Conservation (phyloP, 2,888 invertebrate genomes). For the Yponomeuta plumbellus region DNA sequence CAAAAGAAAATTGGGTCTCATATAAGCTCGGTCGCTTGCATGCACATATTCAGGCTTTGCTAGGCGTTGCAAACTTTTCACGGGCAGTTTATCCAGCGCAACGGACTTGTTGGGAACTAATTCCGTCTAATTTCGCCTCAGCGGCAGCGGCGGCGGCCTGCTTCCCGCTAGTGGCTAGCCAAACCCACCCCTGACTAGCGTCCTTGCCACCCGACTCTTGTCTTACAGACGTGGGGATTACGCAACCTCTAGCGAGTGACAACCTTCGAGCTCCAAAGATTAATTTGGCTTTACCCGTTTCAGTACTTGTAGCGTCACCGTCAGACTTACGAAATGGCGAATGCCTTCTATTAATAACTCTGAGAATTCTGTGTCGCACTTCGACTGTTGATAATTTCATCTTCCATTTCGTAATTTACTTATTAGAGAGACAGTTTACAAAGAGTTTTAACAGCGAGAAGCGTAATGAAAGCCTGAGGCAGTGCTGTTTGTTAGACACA, state of each 20-base stretch:
- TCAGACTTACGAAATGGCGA: background rate
- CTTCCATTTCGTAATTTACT: conserved; percentile 20
- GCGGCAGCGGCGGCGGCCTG: conserved; percentile 28
- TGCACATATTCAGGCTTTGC: background rate
- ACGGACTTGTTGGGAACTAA: conserved; percentile 49
- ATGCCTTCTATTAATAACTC: no score
- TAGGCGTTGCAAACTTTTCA: background rate
- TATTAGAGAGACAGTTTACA: background rate
- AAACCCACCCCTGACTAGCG: background rate
- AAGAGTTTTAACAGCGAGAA: background rate
- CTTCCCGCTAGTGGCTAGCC: background rate
- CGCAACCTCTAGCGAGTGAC: conserved; percentile 26
- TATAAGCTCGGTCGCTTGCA: background rate
- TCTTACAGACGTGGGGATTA: conserved; percentile 1
- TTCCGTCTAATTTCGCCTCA: conserved; percentile 43
- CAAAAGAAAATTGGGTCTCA: no score
- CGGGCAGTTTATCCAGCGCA: conserved; percentile 35
- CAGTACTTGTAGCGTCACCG: background rate
- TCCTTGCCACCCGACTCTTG: background rate
- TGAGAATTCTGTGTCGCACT: no score
- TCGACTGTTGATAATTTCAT: no score
- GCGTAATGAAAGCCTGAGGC: conserved; percentile 1
- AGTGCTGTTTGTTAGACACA: conserved; percentile 8
- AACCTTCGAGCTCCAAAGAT: conserved; percentile 44
- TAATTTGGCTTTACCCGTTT: conserved; percentile 45